These are phyloP conservation scores for Poeciliopsis gracilis DNA, from an alignment of 2,797 vertebrate species.

Conservation along the genomic window DNA sequence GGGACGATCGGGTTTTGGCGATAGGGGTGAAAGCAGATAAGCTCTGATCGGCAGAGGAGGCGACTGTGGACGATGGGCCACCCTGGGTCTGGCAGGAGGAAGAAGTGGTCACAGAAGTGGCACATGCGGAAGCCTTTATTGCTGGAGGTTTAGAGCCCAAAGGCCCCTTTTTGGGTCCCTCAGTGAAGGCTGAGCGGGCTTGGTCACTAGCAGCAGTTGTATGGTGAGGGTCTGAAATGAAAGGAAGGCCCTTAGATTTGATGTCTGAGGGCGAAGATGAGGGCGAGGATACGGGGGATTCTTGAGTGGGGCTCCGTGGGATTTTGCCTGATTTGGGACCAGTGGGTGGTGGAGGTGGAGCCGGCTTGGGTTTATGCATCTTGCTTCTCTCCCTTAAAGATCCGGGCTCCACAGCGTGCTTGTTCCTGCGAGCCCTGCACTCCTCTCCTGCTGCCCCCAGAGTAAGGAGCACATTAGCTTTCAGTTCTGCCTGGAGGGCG, in stretches of 20 bases:
- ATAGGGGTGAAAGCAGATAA: constrained; percentile 91
- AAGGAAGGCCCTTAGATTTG: constrained; percentile 79
- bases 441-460: constrained; percentile 85
- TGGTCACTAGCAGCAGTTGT: constrained; percentile 73
- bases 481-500: constrained; percentile 83
- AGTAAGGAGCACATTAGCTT: constrained; percentile 77
- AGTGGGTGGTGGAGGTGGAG: constrained; percentile 88
- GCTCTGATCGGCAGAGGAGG: constrained; percentile 54
- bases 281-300: constrained; percentile 70
- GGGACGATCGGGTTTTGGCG: constrained; percentile 89
- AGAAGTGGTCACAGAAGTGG: constrained; percentile 62
- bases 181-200: constrained; percentile 62
- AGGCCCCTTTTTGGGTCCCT: constrained; percentile 82
- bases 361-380: constrained; percentile 89
- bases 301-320: constrained; percentile 84
- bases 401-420: constrained; percentile 79
- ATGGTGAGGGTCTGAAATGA: constrained; percentile 71
- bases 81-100: constrained; percentile 68
- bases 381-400: constrained; percentile 86
- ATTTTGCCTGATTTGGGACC: constrained; percentile 83
- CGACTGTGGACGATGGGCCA: constrained; percentile 59
- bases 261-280: constrained; percentile 72
- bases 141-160: constrained; percentile 86
- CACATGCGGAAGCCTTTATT: constrained; percentile 70
- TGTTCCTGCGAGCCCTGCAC: constrained; percentile 86